Evolutionary conservation across 2,888 invertebrate species (phyloP).

Genomic region (Thumatha senex): DNA sequence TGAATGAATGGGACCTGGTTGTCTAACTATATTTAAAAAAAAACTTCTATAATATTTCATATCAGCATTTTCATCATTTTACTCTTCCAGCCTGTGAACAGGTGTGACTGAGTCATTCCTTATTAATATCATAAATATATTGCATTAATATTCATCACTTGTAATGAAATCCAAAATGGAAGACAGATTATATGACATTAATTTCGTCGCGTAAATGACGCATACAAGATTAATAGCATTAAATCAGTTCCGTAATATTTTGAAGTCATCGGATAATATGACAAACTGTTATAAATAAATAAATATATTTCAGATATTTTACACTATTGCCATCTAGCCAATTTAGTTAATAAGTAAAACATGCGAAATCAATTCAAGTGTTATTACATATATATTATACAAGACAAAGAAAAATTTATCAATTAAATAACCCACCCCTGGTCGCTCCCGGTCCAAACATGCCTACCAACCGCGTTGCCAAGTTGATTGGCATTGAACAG

Average conservation of each 20-base stretch:
- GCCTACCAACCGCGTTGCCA: too few relatives aligned
- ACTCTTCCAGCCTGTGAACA: neutral
- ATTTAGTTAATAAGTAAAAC: too few relatives aligned
- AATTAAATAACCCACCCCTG: too few relatives aligned
- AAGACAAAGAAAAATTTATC: too few relatives aligned
- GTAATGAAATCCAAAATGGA: neutral
- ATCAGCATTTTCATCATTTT: neutral
- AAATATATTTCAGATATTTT: too few relatives aligned
- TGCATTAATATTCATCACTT: neutral
- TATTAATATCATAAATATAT: neutral
- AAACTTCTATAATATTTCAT: neutral
- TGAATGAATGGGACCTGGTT: too few relatives aligned
- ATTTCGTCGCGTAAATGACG: neutral
- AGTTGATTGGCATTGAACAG: too few relatives aligned
- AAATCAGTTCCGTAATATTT: neutral
- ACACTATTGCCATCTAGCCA: too few relatives aligned
- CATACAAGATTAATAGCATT: neutral
- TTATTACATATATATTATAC: too few relatives aligned
- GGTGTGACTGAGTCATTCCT: neutral
- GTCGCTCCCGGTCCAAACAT: too few relatives aligned
- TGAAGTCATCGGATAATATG: neutral
- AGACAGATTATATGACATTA: neutral
- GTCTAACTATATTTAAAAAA: neutral
- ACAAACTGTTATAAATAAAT: too few relatives aligned
- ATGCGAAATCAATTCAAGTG: too few relatives aligned